Base-by-base conservation (phyloP, 1,140 invertebrate genomes). In the Trichomalopsis sarcophagae region DNA sequence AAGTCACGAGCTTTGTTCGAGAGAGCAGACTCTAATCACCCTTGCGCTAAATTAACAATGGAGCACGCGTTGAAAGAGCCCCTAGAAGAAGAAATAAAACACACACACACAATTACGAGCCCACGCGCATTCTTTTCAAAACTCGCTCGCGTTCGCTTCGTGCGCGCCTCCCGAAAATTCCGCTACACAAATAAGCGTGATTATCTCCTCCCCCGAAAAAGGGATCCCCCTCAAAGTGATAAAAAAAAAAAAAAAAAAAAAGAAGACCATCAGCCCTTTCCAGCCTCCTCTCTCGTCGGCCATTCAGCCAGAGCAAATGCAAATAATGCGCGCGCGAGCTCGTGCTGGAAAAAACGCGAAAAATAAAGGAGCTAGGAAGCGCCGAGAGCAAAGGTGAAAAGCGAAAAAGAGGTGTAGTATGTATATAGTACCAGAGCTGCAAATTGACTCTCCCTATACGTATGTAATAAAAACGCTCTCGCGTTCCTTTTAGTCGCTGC, bases 141-240 rank as follows among this genome's bases (percentile, higher is more conserved):
- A 82, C 71, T 62, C 44, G 27, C 71, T 62, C 44, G 27, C 9
- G 17, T 74, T n/a, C 79, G 23, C 13, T 74, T n/a, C 79, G 14
- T 5, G 23, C 11, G 50, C 27, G 23, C 30, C 68, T 44, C 44
- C 21, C 83, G 68, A 62, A 81, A 85, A 76, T 76, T 85, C n/a
- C 62, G 77, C 73, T 23, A 1, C 73, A 44, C 84, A 76, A 85
- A 85, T 85, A 81, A 85, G 78, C 71, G 84, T 69, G 44, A 81
- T 85, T 85, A 85, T n/a, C 40, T 66, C 55, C 27, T 27, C 30
- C 40, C 33, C 44, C 11, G 17, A 84, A 74, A 44, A 77, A 84
- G 47, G 2, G 14, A 14, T n/a, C 47, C n/a, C 47, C n/a, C 21
- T n/a, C 23, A 36, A 79, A 78, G 77, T 7, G 77, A 73, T 50